Base-by-base conservation (phyloP, 2,888 invertebrate genomes). In the Alviniconcha strummeri region DNA sequence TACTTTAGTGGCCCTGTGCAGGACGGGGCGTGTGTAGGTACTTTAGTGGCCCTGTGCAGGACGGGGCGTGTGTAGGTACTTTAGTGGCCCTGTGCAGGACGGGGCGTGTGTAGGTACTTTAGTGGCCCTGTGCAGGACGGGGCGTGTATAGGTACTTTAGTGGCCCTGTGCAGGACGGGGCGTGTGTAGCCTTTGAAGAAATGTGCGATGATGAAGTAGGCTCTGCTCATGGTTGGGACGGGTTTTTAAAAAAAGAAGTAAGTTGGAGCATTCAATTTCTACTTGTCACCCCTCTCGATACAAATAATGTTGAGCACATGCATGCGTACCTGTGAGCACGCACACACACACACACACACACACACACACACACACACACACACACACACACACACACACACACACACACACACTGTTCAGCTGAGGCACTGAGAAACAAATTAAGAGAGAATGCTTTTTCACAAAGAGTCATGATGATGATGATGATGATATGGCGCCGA, bases 361-460 rank as follows among this genome's bases (percentile, higher is more conserved):
- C 60, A 79, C 19, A 79, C 5, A 4, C 19, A 79, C 60, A 79
- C 5, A 78, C 56, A 78, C 56, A 57, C 11, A 78, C 56, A 78
- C 56, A 78, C 56, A 78, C 56, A 57, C 11, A 78, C 56, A 78
- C 13, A 57, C 56, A 78, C 3, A 57, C 52, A 54, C 15, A 77
- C 54, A 64, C 60, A 79, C 19, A 79, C 5, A 4, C 19, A 79
- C 60, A 79, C 5, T 52, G 36, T 52, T 11, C 19, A 36, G 52
- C 72, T 36, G 11, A 72, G 36, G 9, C 72, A 72, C 72, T 2
- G 6, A 72, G 11, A 72, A 11, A 72, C 72, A 72, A 7, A 72
- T 15, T 8, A 15, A 64, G 64, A 64, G 64, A 1, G 4, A 64
- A 15, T 64, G 17, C 4, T 64, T 15, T 64, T 64, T 17, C 17